Conservation (phyloP, 2,797 vertebrate species). For the Pterois miles region DNA sequence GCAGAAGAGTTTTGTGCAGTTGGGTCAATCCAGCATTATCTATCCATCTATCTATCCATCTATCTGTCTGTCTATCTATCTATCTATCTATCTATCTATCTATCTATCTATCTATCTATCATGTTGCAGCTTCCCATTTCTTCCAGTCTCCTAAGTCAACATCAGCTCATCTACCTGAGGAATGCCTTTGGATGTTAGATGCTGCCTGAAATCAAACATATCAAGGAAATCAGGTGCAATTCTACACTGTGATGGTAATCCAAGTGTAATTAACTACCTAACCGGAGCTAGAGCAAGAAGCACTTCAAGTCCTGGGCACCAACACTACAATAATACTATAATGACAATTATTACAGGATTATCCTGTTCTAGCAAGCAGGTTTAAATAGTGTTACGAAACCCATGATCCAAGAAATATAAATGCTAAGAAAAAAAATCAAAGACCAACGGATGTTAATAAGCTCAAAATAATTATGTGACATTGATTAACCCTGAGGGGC, state of each 20-base stretch:
- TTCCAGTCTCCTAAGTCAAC: not conserved
- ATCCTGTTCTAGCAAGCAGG: not conserved
- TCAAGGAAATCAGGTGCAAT: not conserved
- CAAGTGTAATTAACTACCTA: not conserved
- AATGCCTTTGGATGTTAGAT: not conserved
- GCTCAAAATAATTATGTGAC: not conserved
- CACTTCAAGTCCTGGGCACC: not conserved
- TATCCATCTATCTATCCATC: too few relatives aligned
- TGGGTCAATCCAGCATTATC: not conserved
- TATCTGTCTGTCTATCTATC: too few relatives aligned
- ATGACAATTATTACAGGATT: too few relatives aligned
- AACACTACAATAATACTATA: too few relatives aligned
- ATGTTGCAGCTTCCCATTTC: not conserved
- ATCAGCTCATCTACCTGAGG: not conserved
- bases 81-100: too few relatives aligned
- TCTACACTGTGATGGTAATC: not conserved
- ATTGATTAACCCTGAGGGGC: not conserved
- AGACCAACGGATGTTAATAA: not conserved
- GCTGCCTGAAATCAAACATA: not conserved
- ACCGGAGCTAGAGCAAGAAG: not conserved
- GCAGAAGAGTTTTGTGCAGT: not conserved
- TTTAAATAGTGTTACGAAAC: not conserved
- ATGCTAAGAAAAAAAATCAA: not conserved
- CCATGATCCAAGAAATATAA: not conserved
- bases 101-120: too few relatives aligned